Conservation (phyloP, 2,113 vertebrate genomes). For the Ascaphus truei region DNA sequence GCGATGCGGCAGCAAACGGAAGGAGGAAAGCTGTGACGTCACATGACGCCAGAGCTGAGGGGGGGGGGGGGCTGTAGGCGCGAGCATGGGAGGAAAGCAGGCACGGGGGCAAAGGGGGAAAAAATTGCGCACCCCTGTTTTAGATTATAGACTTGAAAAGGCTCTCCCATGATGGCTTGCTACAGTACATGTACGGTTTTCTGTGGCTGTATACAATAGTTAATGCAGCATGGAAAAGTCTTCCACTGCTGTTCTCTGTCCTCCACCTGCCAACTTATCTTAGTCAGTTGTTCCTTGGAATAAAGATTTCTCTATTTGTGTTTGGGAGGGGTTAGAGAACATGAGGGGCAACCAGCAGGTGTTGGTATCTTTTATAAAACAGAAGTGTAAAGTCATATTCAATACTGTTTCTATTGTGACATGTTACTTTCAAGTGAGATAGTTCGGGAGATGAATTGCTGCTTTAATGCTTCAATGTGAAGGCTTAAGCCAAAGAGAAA, state of each 20-base stretch:
- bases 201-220: slow-evolving; percentile 10
- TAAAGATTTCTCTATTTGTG: slow-evolving; percentile 13
- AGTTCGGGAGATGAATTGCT: no score
- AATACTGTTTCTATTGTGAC: not conserved
- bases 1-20: no score
- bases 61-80: no score
- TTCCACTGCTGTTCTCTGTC: not conserved
- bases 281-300: slow-evolving; percentile 1
- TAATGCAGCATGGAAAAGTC: slow-evolving; percentile 23
- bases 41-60: no score
- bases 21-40: no score
- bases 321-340: slow-evolving; percentile 15
- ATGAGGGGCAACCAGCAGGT: slow-evolving; percentile 13
- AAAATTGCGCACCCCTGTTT: no score
- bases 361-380: not conserved
- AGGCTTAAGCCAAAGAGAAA: not conserved
- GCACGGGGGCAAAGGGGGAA: no score
- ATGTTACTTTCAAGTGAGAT: not conserved
- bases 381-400: slow-evolving; percentile 4
- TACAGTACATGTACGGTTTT: no score
- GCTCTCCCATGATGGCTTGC: not conserved
- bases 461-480: no score
- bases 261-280: slow-evolving; percentile 18
- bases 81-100: no score
- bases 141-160: no score